Conservation (phyloP, 2,113 vertebrate genomes). For the Rhinichthys klamathensis region DNA sequence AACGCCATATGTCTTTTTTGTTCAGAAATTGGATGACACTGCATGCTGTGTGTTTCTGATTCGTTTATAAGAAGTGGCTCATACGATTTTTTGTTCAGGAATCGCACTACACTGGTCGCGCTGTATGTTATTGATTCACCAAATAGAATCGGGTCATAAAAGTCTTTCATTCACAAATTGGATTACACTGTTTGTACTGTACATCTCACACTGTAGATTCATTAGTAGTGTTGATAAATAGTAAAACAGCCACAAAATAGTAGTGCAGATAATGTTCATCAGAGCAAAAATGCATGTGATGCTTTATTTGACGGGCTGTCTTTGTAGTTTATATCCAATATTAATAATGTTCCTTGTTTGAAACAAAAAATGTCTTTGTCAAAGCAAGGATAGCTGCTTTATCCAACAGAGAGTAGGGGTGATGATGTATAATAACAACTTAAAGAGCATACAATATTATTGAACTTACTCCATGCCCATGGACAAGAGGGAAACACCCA, state of each 20-base stretch:
- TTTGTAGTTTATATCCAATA: not conserved
- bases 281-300: not conserved
- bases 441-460: not conserved
- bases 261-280: not conserved
- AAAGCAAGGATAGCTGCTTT: not conserved
- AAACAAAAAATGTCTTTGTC: not conserved
- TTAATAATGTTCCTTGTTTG: not conserved
- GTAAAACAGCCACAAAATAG: no score
- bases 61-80: not conserved
- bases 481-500: slow-evolving; percentile 93
- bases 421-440: not conserved
- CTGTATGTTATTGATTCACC: no score
- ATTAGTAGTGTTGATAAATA: no score
- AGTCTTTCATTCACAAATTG: no score
- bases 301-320: not conserved
- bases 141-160: no score
- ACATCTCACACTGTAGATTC: no score
- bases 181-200: no score
- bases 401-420: not conserved
- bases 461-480: slow-evolving; percentile 91
- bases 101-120: no score
- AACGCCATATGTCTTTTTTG: not conserved
- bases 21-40: not conserved
- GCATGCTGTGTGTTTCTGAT: not conserved
- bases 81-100: not conserved